A percentile compares a stretch with the other conserved stretches of the same genome.
phyloP scores from a whole-genome alignment of 30 jellyfish, hydroid and myxozoan genomes.

The Aurelia coerulea region DNA sequence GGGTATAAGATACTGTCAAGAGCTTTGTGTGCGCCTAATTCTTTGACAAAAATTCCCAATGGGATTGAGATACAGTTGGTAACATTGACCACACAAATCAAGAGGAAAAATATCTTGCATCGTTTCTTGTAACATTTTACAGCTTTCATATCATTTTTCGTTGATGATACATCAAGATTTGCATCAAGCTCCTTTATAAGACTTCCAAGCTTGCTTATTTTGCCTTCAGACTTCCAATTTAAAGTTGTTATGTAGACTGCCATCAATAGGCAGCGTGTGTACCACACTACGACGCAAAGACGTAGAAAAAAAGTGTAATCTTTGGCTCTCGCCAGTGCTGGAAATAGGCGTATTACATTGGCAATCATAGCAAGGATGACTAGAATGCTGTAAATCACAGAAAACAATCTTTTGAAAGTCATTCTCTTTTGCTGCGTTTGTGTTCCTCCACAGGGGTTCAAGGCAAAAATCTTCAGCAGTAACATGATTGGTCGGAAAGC shows the following conservation, averaged over 20 bases:
- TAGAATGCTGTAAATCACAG: no score
- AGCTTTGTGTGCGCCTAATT: not conserved
- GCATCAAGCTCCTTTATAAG: slow-evolving; percentile 37
- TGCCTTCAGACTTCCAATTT: not conserved
- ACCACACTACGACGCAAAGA: slow-evolving; percentile 26
- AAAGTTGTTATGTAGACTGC: not conserved
- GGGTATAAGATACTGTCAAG: slow-evolving; percentile 6
- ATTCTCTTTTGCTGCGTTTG: no score
- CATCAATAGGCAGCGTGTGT: slow-evolving; percentile 18
- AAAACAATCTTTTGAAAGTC: no score
- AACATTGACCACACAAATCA: not conserved
- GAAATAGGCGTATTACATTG: no score
- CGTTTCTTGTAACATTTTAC: not conserved
- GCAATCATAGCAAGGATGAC: no score
- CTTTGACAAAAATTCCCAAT: slow-evolving; percentile 10
- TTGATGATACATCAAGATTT: not conserved
- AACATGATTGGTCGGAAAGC: no score
- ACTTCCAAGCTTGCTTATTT: slow-evolving; percentile 10
- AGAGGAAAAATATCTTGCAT: not conserved
- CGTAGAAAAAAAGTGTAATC: slow-evolving; percentile 1
- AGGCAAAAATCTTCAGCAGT: no score
- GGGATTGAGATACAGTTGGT: not conserved
- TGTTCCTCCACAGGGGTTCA: no score
- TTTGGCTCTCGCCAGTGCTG: no score
- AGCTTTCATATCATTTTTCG: not conserved